Base-by-base conservation (phyloP, 2,113 vertebrate genomes). In the Heterochromis multidens region DNA sequence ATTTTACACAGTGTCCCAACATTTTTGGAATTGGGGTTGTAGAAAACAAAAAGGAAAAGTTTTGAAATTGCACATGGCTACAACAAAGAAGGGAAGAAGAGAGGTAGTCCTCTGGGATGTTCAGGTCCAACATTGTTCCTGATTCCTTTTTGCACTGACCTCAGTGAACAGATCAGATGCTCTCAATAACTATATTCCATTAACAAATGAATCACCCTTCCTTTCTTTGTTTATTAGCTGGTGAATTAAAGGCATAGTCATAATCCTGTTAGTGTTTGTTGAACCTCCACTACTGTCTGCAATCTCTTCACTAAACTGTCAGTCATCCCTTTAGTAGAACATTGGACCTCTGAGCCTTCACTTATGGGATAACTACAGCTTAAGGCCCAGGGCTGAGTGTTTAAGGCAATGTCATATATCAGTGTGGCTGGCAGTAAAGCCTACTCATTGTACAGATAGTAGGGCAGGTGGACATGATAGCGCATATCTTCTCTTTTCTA, bases 141-240 rank as follows among this genome's bases (percentile, higher is more conserved):
- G 70, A 89, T 77, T 88, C 54, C 12, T 31, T 88, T 88, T 80
- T 35, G 70, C 59, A 35, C 80, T 90, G 82, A 88, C 90, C 77
- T 72, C 40, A 74, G 81, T 58, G 27, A 79, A 88, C 86, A 83
- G 79, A 90, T 91, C 23, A 78, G 82, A 89, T 76, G 29, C 37
- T 57, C 83, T 52, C 79, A 91, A 89, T 90, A 91, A 87, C 82
- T 92, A 43, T 80, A 78, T 76, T 83, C 63, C 62, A 29, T 84
- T 93, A 83, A 89, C 90, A 56, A 92, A 94, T 91, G 23, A 91
- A 87, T 93, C 83, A 90, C 88, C 52, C 59, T 40, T 65, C 17
- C 58, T 74, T 79, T 77, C 78, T 81, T 90, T 94, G 88, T 93
- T 91, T 91, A 89, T 82, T 49, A 89, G 86, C 27, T 14, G 11